phyloP scores from a whole-genome alignment of 2,797 vertebrate genomes.

The Sebastes miniatus region DNA sequence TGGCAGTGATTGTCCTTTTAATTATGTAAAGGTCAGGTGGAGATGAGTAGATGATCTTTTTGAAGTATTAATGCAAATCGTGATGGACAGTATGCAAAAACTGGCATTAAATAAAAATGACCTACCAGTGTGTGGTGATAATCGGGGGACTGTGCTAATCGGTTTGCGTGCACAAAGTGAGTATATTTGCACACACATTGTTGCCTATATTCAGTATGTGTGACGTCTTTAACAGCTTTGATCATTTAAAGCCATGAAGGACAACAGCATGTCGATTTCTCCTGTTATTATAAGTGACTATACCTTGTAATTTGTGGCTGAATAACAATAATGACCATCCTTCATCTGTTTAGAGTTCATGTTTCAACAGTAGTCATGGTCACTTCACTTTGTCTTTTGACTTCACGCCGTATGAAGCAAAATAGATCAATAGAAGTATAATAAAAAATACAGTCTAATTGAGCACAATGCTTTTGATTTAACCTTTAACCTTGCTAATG shows the following conservation, averaged over 20 bases:
- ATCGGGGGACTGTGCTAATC: neutral
- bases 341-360: neutral
- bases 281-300: neutral
- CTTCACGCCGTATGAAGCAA: neutral
- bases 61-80: conserved; percentile 34
- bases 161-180: neutral
- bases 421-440: neutral
- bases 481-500: neutral
- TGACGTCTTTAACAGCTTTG: neutral
- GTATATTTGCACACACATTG: neutral
- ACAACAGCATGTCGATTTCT: neutral
- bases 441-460: neutral
- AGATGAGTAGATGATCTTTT: conserved; percentile 23
- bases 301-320: neutral
- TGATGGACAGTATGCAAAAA: conserved; percentile 43
- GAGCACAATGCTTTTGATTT: neutral
- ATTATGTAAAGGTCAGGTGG: conserved; percentile 58
- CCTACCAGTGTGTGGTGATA: neutral
- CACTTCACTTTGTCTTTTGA: neutral
- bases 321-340: neutral
- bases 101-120: conserved; percentile 36
- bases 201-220: neutral
- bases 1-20: conserved; percentile 22
- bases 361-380: neutral
- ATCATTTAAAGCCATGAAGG: neutral